A percentile compares a stretch with the other conserved stretches of the same genome.
These are phyloP conservation scores for Papilio xuthus DNA, from an alignment of 1,140 invertebrate genomes.

Conservation along the genomic window DNA sequence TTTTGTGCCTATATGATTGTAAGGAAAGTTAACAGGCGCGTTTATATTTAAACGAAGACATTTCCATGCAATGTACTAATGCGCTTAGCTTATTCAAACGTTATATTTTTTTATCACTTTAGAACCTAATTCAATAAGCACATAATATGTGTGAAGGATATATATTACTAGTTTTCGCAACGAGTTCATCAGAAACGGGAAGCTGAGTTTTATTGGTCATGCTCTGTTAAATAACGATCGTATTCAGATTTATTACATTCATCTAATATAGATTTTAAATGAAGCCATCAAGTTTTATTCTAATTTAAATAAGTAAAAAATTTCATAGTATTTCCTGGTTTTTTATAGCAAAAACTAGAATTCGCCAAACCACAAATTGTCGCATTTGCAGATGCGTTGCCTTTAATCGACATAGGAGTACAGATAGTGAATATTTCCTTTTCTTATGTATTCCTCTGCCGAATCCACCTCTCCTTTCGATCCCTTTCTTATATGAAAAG, in stretches of 20 bases:
- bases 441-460: too few relatives aligned
- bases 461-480: too few relatives aligned
- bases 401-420: too few relatives aligned
- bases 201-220: background rate
- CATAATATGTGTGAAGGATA: background rate
- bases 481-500: too few relatives aligned
- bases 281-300: background rate
- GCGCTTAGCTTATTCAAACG: too few relatives aligned
- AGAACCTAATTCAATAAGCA: background rate
- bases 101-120: background rate
- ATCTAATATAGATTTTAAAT: constrained; percentile 1
- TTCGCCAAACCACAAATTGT: too few relatives aligned
- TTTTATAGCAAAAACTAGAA: background rate
- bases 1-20: too few relatives aligned
- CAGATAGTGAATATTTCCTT: too few relatives aligned
- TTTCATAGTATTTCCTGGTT: background rate
- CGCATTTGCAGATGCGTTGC: too few relatives aligned
- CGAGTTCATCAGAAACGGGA: background rate
- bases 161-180: background rate
- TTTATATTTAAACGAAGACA: too few relatives aligned
- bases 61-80: too few relatives aligned
- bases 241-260: background rate
- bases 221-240: background rate
- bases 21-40: too few relatives aligned
- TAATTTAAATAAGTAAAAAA: background rate